Evolutionary conservation across 2,113 vertebrate species (phyloP), one percentile per base, ranked within the genome.

Genomic region (Ailuropoda melanoleuca): DNA sequence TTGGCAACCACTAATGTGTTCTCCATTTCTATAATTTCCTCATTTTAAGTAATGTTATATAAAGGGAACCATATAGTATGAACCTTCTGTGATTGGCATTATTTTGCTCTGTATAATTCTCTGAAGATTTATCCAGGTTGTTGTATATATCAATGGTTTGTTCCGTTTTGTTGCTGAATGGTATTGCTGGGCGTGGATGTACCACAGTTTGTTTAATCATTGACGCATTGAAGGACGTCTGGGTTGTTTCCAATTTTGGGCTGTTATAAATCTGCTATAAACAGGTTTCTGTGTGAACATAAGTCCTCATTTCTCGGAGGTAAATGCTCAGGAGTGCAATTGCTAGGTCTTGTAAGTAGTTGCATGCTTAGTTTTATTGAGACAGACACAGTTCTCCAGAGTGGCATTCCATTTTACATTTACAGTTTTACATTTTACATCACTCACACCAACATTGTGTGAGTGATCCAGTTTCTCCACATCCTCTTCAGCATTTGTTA

Each of bases 221-320:
- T 96, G 37, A 86, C 11, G 50, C 19, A 39, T 75, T 82, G 56
- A 94, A 97, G 64, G 29, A 50, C 53, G 86, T 94, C 18, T 86
- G 34, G 70, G 37, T 74, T 92, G 46, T 83, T 94, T 94, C 56
- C 82, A 75, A 17, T 81, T 72, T 88, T 8, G 10, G 62, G 6
- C n/a, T 89, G 7, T 92, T 83, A n/a, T 66, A 74, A 93, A 93
- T 85, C 9, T 74, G 62, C 37, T 90, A 6, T 81, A 81, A 80
- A 66, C n/a, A 81, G 56, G 15, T n/a, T 81, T 97, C 53, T 86
- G 26, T 87, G 75, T 66, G 15, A 80, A 81, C 24, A 18, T 39
- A 80, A 74, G 18, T 91, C 37, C 56, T 91, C 48, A 50, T 81
- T 87, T 90, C 64, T 87, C 48, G 21, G 56, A 70, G 87, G 48